Conservation (phyloP, 2,797 vertebrate genomes). For the Peromyscus aztecus region DNA sequence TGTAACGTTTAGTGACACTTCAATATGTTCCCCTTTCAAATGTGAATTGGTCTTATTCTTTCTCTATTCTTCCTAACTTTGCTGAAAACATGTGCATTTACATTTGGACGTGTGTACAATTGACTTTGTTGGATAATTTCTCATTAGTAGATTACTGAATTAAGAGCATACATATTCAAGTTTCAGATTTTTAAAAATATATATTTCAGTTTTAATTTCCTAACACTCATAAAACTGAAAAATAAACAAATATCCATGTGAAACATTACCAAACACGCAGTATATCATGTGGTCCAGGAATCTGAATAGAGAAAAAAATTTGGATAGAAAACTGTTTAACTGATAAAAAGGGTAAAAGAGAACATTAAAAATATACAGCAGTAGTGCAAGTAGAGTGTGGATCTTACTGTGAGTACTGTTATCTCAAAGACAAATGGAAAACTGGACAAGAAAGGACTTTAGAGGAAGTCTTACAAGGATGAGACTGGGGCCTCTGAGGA, state of each 20-base stretch:
- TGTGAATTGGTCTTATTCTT: neutral
- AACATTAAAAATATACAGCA: neutral
- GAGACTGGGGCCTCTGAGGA: neutral
- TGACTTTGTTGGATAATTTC: conserved; percentile 24
- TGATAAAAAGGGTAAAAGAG: neutral
- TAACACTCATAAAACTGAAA: neutral
- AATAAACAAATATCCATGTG: neutral
- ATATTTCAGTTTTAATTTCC: conserved; percentile 34
- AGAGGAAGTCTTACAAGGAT: neutral
- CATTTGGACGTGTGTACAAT: neutral
- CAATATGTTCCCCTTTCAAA: neutral
- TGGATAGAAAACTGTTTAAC: conserved; percentile 1
- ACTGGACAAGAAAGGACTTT: neutral
- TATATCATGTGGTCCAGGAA: neutral
- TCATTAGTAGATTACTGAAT: neutral
- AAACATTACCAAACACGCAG: neutral
- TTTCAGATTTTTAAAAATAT: neutral
- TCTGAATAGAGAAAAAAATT: neutral
- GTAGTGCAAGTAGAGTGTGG: neutral
- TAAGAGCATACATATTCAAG: conserved; percentile 34
- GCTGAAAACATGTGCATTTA: conserved; percentile 50
- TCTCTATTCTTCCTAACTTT: conserved; percentile 44
- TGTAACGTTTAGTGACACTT: conserved; percentile 30
- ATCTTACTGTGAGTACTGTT: neutral
- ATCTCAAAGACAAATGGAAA: neutral